A percentile compares a stretch with the other conserved stretches of the same genome.
These are phyloP conservation scores for Siderastrea siderea DNA, from an alignment of 92 coral and sea anemone species.

Conservation along the genomic window DNA sequence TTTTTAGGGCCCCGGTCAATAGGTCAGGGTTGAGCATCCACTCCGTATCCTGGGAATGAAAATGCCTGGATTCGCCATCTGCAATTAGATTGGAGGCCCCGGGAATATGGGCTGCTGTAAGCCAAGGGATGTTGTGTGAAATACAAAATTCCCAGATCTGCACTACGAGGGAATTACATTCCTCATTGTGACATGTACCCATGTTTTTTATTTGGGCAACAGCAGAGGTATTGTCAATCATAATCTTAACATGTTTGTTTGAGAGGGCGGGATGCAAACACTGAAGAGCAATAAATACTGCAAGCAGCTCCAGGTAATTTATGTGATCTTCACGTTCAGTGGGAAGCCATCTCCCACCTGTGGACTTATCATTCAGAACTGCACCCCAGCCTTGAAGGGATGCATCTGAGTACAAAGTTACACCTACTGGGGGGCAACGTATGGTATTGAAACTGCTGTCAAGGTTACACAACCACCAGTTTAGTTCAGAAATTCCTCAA, in stretches of 20 bases:
- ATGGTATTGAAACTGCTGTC: conserved; percentile 47
- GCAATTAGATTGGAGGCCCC: too few relatives aligned
- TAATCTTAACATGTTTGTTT: conserved; percentile 62
- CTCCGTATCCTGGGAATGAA: too few relatives aligned
- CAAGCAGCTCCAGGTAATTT: conserved; percentile 47
- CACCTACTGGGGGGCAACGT: conserved; percentile 47
- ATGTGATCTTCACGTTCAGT: conserved; percentile 51
- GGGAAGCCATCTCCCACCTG: conserved; percentile 68
- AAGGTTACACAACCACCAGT: conserved; percentile 64
- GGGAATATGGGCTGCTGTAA: too few relatives aligned
- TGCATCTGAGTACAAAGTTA: conserved; percentile 66
- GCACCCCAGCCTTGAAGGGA: conserved; percentile 72
- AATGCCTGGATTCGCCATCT: too few relatives aligned
- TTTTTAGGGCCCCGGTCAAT: conserved; percentile 20
- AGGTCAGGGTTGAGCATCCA: too few relatives aligned
- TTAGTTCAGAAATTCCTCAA: conserved; percentile 51
- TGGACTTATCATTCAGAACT: conserved; percentile 24
- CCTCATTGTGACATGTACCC: conserved; percentile 74
- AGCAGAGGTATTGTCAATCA: conserved; percentile 69
- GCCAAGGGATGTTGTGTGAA: conserved; percentile 32
- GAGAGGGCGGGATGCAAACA: conserved; percentile 26
- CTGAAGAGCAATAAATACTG: conserved; percentile 58
- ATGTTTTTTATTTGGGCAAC: conserved; percentile 58
- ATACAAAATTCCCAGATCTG: conserved; percentile 51
- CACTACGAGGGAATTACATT: conserved; percentile 55